Percentiles rank a stretch among this genome's conserved stretches.
Evolutionary conservation across 1,140 invertebrate species (phyloP).

Genomic region (Caenorhabditis briggsae): DNA sequence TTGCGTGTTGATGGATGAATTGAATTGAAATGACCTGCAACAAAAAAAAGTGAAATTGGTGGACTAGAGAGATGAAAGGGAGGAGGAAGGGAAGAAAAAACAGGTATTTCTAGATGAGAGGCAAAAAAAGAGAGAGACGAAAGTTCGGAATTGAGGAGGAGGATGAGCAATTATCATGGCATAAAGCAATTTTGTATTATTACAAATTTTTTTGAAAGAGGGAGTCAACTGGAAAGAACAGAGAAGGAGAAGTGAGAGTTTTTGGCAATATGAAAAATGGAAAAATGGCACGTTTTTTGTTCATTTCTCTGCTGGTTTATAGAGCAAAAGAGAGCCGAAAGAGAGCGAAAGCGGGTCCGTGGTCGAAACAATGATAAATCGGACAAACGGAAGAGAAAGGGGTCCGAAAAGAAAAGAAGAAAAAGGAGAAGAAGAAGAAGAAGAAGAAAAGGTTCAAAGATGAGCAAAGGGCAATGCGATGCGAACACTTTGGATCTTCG

Average conservation of each 20-base stretch:
- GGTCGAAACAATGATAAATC: slow-evolving; percentile 55
- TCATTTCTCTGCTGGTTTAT: not conserved
- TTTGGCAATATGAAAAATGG: slow-evolving; percentile 1
- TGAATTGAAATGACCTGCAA: slow-evolving; percentile 32
- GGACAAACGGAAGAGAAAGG: slow-evolving; percentile 29
- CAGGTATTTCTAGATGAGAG: slow-evolving; percentile 25
- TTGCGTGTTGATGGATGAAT: slow-evolving; percentile 32
- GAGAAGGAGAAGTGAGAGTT: not conserved
- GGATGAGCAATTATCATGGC: not conserved
- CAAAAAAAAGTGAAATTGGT: slow-evolving; percentile 28
- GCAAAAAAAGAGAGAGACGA: not conserved
- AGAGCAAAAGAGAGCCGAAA: not conserved
- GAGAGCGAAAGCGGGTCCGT: not conserved
- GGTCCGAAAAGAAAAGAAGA: not conserved
- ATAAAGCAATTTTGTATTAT: slow-evolving; percentile 18
- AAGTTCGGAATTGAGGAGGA: not conserved
- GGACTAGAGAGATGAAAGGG: not conserved
- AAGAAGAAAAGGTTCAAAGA: not conserved
- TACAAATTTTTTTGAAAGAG: not conserved
- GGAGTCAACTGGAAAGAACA: not conserved
- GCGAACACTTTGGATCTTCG: not conserved
- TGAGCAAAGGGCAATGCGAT: not conserved
- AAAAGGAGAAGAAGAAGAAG: not conserved
- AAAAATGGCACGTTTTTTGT: slow-evolving; percentile 16
- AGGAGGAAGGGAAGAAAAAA: not conserved